phyloP scores from a whole-genome alignment of 2,888 invertebrate genomes.

The Brenthis hecate region DNA sequence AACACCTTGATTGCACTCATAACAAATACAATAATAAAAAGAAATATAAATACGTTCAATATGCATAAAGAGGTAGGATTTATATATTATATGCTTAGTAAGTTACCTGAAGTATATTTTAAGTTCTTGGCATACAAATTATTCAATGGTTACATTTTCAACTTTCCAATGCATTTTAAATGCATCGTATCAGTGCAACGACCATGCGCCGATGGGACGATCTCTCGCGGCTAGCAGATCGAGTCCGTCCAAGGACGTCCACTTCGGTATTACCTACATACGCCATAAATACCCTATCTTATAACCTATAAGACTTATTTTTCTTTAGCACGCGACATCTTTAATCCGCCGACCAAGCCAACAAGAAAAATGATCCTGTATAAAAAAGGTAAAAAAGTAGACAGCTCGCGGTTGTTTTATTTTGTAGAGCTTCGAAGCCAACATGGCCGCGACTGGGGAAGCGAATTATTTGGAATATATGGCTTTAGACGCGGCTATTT shows the following conservation, averaged over 20 bases:
- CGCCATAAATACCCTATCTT: constrained; percentile 52
- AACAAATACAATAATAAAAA: too few species aligned
- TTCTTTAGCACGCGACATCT: constrained; percentile 45
- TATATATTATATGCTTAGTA: not conserved
- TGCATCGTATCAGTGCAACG: constrained; percentile 80
- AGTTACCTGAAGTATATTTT: constrained; percentile 5
- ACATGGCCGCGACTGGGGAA: constrained; percentile 72
- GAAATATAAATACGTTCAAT: too few species aligned
- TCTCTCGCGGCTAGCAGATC: constrained; percentile 81
- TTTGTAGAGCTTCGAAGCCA: constrained; percentile 70
- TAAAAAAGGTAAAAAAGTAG: constrained; percentile 72
- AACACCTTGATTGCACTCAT: too few species aligned
- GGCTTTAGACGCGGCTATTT: constrained; percentile 39
- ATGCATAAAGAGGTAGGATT: too few species aligned
- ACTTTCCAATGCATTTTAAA: constrained; percentile 81
- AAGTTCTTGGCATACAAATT: constrained; percentile 46
- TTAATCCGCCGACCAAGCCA: constrained; percentile 68
- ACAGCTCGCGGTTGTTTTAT: constrained; percentile 76
- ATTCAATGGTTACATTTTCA: constrained; percentile 67
- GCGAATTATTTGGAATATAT: constrained; percentile 72
- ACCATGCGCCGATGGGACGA: constrained; percentile 76
- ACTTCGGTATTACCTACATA: constrained; percentile 61
- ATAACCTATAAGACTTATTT: constrained; percentile 48
- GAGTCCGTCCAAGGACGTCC: constrained; percentile 82
- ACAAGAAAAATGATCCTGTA: constrained; percentile 82